Conservation (phyloP, 2,888 invertebrate genomes). For the Crossocerus cetratus region DNA sequence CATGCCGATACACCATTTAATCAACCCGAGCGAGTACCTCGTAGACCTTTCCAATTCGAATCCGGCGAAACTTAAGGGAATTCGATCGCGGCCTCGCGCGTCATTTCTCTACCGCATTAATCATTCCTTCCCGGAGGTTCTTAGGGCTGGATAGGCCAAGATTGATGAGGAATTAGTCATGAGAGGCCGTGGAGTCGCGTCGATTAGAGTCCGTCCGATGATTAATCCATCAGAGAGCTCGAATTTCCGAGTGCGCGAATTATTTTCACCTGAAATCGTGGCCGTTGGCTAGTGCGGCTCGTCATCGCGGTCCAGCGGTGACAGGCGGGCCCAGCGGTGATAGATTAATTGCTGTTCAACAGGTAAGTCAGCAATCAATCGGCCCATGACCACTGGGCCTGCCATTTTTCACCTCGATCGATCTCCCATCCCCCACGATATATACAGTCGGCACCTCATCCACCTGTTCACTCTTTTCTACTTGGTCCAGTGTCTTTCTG, state of each 20-base stretch:
- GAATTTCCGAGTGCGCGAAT: constrained; percentile 23
- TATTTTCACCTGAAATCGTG: constrained; percentile 31
- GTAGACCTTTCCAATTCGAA: too few relatives aligned
- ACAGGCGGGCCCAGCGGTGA: constrained; percentile 15
- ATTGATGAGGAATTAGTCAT: constrained; percentile 46
- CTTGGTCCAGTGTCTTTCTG: background rate
- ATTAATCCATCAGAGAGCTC: constrained; percentile 40
- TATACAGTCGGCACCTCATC: too few relatives aligned
- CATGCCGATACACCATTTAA: too few relatives aligned
- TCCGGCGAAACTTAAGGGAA: background rate
- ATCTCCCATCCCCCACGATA: background rate
- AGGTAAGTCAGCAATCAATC: constrained; percentile 48
- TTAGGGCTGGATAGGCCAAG: constrained; percentile 26
- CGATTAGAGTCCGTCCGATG: constrained; percentile 37
- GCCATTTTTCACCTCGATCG: constrained; percentile 29
- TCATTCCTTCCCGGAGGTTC: constrained; percentile 14
- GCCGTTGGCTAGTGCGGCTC: constrained; percentile 7
- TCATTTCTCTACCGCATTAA: constrained; percentile 15
- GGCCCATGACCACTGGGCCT: constrained; percentile 25
- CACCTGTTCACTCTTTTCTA: too few relatives aligned
- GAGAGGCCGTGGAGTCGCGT: constrained; percentile 37
- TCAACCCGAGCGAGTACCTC: too few relatives aligned
- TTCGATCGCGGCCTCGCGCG: constrained; percentile 5
- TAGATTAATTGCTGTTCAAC: constrained; percentile 57
- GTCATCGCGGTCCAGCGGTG: constrained; percentile 4